phyloP scores from a whole-genome alignment of 2,797 vertebrate genomes.

The Tympanoctomys barrerae region DNA sequence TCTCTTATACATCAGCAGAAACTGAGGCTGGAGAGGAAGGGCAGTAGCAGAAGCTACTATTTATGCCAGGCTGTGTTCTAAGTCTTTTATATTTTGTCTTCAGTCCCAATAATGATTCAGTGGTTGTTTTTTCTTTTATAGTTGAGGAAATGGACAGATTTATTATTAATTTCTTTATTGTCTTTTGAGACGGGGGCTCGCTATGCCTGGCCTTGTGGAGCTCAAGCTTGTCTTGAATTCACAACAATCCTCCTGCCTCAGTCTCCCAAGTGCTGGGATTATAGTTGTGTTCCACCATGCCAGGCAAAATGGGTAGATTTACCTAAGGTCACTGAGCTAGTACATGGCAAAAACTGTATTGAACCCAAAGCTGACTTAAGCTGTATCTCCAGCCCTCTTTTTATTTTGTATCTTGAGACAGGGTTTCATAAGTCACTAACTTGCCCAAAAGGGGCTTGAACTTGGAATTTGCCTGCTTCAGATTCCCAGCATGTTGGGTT shows the following conservation, averaged over 20 bases:
- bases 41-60: background rate
- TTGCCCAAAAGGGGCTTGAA: background rate
- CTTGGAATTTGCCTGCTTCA: background rate
- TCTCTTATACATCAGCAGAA: background rate
- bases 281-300: no score
- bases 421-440: background rate
- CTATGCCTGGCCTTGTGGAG: no score
- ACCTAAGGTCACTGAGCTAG: background rate
- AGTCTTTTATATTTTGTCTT: slow-evolving; percentile 25
- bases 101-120: background rate
- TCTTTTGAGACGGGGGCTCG: no score
- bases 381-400: background rate
- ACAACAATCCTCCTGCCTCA: no score
- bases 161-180: no score
- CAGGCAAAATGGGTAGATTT: background rate
- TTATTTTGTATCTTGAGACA: background rate
- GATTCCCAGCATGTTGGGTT: background rate
- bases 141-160: slow-evolving; percentile 18
- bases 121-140: slow-evolving; percentile 1
- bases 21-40: slow-evolving; percentile 26
- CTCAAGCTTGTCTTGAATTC: no score
- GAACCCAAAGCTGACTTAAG: background rate
- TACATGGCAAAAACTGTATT: background rate
- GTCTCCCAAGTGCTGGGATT: no score
- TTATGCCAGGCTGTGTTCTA: slow-evolving; percentile 19